Evolutionary conservation across 2,888 invertebrate genomes (phyloP).

Genomic region (Epistrophella euchroma): DNA sequence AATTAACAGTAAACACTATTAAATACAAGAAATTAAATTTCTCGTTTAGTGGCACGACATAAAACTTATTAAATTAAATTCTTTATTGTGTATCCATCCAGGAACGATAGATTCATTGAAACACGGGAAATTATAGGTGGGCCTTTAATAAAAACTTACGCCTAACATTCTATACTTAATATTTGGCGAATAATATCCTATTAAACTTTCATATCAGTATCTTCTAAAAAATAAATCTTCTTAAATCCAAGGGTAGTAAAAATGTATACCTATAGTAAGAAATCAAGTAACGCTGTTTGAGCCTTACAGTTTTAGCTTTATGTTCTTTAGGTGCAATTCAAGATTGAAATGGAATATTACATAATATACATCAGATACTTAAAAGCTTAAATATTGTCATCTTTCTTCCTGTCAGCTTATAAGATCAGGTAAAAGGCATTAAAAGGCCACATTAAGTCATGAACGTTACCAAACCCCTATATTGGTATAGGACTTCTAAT

Average conservation of each 20-base stretch:
- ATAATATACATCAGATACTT: neutral
- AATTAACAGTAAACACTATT: slow-evolving; percentile 4
- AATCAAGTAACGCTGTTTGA: neutral
- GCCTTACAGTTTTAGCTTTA: neutral
- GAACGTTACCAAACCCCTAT: neutral
- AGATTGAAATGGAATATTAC: neutral
- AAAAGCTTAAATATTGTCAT: slow-evolving; percentile 9
- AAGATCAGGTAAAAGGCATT: neutral
- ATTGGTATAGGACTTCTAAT: neutral
- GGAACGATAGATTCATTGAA: no score
- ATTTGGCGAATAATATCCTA: no score
- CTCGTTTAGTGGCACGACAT: neutral
- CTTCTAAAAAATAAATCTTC: no score
- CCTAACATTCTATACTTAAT: no score
- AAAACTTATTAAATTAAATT: neutral
- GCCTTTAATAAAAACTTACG: no score
- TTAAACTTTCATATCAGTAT: no score
- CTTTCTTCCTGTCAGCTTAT: slow-evolving; percentile 25
- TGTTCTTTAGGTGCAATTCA: neutral
- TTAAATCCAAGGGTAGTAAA: neutral
- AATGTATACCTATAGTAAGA: neutral
- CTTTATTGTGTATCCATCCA: no score
- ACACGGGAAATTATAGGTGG: no score
- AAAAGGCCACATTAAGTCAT: slow-evolving; percentile 9
- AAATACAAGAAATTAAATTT: slow-evolving; percentile 6